These are phyloP conservation scores for Campaea margaritaria DNA, from an alignment of 2,888 invertebrate genomes.

Conservation along the genomic window DNA sequence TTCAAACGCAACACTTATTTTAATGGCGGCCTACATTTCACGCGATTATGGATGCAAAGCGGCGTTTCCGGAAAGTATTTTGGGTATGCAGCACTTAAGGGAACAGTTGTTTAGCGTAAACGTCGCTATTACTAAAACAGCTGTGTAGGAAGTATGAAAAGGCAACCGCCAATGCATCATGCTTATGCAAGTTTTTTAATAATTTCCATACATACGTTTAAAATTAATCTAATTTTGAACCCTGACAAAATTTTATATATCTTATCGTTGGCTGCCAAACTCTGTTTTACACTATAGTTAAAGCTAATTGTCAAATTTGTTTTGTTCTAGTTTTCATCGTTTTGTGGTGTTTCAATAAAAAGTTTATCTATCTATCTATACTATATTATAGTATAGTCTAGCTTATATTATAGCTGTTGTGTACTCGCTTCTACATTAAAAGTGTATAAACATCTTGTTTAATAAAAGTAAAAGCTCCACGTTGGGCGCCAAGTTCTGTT, in stretches of 20 bases:
- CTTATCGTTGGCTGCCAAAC: not conserved
- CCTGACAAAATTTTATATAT: too few species aligned
- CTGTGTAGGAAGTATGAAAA: not conserved
- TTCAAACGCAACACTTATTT: not conserved
- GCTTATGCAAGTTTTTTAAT: not conserved
- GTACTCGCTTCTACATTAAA: too few species aligned
- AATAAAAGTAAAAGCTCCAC: not conserved
- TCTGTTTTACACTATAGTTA: not conserved
- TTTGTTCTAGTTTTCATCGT: too few species aligned
- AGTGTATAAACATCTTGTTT: too few species aligned
- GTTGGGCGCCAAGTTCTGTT: too few species aligned
- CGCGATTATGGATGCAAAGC: conserved; percentile 16
- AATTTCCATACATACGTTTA: not conserved
- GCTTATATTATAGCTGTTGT: too few species aligned
- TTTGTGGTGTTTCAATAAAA: too few species aligned
- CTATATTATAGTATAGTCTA: too few species aligned
- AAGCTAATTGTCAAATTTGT: too few species aligned
- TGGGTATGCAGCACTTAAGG: conserved; percentile 10
- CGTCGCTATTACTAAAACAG: conserved; percentile 11
- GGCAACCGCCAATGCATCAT: not conserved
- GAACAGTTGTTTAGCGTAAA: conserved; percentile 7
- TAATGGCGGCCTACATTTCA: conserved; percentile 9
- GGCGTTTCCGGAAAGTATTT: conserved; percentile 8
- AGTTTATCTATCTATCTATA: too few species aligned
- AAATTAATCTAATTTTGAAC: too few species aligned